Percentiles rank a stretch among this genome's conserved stretches.
These are phyloP conservation scores for Subanguina moxae DNA, from an alignment of 1,140 invertebrate genomes.

Conservation along the genomic window DNA sequence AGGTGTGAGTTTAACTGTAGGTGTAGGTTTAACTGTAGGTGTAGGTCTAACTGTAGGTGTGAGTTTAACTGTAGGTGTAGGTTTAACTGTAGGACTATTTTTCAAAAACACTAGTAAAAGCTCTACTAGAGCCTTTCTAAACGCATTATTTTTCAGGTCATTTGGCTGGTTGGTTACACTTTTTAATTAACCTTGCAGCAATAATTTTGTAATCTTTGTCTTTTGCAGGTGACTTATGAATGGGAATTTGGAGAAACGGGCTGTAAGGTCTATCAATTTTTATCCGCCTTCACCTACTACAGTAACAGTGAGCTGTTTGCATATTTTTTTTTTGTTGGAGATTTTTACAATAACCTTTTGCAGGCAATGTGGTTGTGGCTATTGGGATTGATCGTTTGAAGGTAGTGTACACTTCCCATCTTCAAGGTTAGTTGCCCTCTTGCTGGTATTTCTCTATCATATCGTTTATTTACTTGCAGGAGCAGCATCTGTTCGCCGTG, in stretches of 20 bases:
- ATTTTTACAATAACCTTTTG: no score
- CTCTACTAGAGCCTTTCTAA: no score
- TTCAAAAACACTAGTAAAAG: no score
- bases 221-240: constrained; percentile 44
- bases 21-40: no score
- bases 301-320: constrained; percentile 28
- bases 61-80: no score
- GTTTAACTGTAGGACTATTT: no score
- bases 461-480: constrained; percentile 10
- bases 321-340: no score
- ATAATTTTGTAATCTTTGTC: no score
- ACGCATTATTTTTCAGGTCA: constrained; percentile 22
- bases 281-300: constrained; percentile 55
- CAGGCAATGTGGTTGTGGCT: constrained; percentile 45
- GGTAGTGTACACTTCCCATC: constrained; percentile 46
- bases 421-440: constrained; percentile 33
- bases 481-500: constrained; percentile 39
- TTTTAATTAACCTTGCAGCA: no score
- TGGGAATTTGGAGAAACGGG: constrained; percentile 48
- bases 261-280: constrained; percentile 51
- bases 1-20: no score
- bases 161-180: constrained; percentile 48
- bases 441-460: constrained; percentile 7
- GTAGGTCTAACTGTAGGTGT: no score
- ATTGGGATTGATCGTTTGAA: constrained; percentile 54